phyloP scores from a whole-genome alignment of 2,113 vertebrate species.

The Phylloscopus trochiloides region DNA sequence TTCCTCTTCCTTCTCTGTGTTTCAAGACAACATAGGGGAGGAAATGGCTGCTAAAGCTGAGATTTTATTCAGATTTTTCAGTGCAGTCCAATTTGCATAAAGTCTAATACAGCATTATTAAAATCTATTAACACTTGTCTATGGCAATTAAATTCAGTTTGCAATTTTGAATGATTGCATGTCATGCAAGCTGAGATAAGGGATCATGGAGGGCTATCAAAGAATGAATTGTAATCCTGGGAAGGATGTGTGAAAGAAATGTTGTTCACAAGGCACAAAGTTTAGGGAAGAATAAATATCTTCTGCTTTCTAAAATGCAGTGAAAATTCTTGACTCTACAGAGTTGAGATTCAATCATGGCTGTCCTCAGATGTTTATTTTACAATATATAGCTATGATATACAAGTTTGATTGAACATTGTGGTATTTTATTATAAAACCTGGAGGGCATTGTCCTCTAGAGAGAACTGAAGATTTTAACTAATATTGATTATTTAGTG shows the following conservation, averaged over 20 bases:
- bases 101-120: constrained; percentile 80
- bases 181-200: constrained; percentile 69
- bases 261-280: not conserved
- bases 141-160: constrained; percentile 79
- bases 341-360: constrained; percentile 55
- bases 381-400: constrained; percentile 29
- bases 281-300: constrained; percentile 58
- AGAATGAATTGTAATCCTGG: constrained; percentile 12
- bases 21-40: constrained; percentile 37
- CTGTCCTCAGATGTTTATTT: constrained; percentile 70
- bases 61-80: constrained; percentile 72
- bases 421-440: constrained; percentile 67
- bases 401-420: constrained; percentile 66
- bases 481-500: constrained; percentile 77
- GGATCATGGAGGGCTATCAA: not conserved
- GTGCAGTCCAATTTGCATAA: constrained; percentile 76
- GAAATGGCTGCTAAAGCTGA: constrained; percentile 34
- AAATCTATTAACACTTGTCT: constrained; percentile 85
- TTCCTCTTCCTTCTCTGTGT: constrained; percentile 8
- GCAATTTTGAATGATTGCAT: constrained; percentile 69
- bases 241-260: not conserved
- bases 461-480: constrained; percentile 68
- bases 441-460: constrained; percentile 68
- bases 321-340: constrained; percentile 48
- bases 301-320: constrained; percentile 31